These are phyloP conservation scores for Fragum fragum DNA, from an alignment of 2,888 invertebrate species.

Conservation along the genomic window DNA sequence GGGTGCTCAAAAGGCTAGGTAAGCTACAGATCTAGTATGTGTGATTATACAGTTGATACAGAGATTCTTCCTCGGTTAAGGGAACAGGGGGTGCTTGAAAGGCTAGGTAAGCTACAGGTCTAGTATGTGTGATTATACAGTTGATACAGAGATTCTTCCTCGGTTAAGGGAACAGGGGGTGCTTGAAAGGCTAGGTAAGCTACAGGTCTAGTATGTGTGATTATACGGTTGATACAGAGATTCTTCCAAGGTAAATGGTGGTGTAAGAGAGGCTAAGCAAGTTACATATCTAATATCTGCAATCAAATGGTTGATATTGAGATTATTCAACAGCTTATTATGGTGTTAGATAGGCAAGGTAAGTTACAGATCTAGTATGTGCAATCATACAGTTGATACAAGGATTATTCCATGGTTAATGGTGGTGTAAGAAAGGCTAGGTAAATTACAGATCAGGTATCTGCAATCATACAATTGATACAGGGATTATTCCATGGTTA, in stretches of 20 bases:
- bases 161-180: conserved; percentile 26
- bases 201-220: conserved; percentile 43
- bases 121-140: conserved; percentile 35
- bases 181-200: conserved; percentile 36
- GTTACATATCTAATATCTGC: conserved; percentile 37
- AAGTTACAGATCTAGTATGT: conserved; percentile 36
- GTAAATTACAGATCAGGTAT: too few species aligned
- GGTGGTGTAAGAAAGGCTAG: conserved; percentile 27
- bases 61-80: conserved; percentile 44
- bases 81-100: conserved; percentile 24
- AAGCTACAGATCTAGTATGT: conserved; percentile 34
- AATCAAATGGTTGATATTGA: conserved; percentile 41
- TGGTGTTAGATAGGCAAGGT: conserved; percentile 35
- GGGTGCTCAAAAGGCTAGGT: conserved; percentile 38
- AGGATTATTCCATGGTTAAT: conserved; percentile 45
- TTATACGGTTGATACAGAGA: conserved; percentile 38
- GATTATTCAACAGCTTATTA: conserved; percentile 38
- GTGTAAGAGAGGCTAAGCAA: conserved; percentile 36
- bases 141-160: conserved; percentile 49
- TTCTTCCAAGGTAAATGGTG: conserved; percentile 38
- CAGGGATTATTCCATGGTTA: conserved; percentile 42
- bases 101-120: conserved; percentile 49
- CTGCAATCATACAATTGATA: conserved; percentile 39
- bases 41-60: conserved; percentile 37
- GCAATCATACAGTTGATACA: conserved; percentile 36